Evolutionary conservation across 2,113 vertebrate genomes (phyloP).

Genomic region (Sorex araneus): DNA sequence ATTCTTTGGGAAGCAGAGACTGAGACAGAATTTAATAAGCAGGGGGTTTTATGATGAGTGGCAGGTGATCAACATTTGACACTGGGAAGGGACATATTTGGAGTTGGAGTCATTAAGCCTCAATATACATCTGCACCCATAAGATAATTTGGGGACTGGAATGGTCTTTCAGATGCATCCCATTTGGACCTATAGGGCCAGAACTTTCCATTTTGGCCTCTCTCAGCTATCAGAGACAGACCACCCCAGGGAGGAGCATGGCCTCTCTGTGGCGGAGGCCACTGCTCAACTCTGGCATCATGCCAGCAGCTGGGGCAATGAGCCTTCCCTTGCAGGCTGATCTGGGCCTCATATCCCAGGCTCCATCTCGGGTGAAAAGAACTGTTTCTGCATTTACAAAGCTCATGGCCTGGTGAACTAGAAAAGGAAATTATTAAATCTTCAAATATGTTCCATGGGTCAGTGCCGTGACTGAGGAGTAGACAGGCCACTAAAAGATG

Average conservation of each 20-base stretch:
- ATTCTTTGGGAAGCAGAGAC: neutral
- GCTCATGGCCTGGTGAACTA: neutral
- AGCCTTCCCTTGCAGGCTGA: neutral
- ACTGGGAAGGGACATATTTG: neutral
- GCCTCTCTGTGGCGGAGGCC: neutral
- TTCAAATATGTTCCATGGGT: neutral
- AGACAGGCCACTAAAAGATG: neutral
- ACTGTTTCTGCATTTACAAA: neutral
- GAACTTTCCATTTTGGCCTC: neutral
- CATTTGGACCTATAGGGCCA: neutral
- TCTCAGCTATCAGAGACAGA: neutral
- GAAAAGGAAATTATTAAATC: neutral
- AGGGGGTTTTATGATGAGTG: neutral
- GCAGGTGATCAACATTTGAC: neutral
- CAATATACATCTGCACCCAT: neutral
- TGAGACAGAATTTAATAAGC: neutral
- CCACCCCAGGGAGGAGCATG: neutral
- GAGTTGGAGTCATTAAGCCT: neutral
- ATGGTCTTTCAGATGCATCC: neutral
- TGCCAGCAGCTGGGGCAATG: neutral
- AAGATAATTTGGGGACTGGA: fast-evolving
- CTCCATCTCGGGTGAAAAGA: neutral
- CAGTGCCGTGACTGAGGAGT: neutral
- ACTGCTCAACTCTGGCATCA: neutral
- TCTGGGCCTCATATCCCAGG: neutral